Evolutionary conservation across 2,888 invertebrate species (phyloP), one percentile per base, ranked within the genome.

Genomic region (Coenonympha arcania): DNA sequence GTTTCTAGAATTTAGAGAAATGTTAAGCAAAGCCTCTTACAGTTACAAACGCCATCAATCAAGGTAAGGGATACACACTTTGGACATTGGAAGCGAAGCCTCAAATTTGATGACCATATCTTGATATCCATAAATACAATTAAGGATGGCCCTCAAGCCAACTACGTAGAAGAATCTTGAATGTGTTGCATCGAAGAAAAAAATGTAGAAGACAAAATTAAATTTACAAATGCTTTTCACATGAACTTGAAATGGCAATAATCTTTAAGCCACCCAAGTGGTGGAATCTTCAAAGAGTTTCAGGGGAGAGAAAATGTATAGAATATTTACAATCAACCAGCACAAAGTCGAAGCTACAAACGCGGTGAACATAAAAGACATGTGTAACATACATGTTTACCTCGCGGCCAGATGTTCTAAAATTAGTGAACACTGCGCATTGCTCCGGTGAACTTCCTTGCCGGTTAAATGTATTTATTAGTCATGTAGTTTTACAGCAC

Each of bases 401-500:
- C 20, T 34, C 26, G 34, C 30, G 41, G 22, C 52, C 52, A 53
- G 52, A 53, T 49, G 49, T 28, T 49, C 48, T 62, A 62, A 56
- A 62, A 58, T 56, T 62, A 63, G 58, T 45, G 24, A 22, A 63
- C 63, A 63, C 62, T 53, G 58, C 6, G 55, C 59, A n/a, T n/a
- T n/a, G n/a, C 60, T 64, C 61, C 58, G 49, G 57, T 57, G 61
- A 57, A 62, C 67, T 65, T 65, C 67, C 68, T 63, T 18, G 63
- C 57, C 34, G 49, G 40, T 43, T 39, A 6, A 24, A 24, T 4
- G 9, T 22, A 13, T 39, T 24, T 9, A 6, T 24, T 13, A 22
- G 4, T 8, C 39, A 20, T 16, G 36, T 33, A 16, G 13, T 15
- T 19, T 11, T 36, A 6, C n/a, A n/a, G 5, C 16, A 18, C 4